Evolutionary conservation across 2,888 invertebrate genomes (phyloP).

Genomic region (Lacanobia oleracea): DNA sequence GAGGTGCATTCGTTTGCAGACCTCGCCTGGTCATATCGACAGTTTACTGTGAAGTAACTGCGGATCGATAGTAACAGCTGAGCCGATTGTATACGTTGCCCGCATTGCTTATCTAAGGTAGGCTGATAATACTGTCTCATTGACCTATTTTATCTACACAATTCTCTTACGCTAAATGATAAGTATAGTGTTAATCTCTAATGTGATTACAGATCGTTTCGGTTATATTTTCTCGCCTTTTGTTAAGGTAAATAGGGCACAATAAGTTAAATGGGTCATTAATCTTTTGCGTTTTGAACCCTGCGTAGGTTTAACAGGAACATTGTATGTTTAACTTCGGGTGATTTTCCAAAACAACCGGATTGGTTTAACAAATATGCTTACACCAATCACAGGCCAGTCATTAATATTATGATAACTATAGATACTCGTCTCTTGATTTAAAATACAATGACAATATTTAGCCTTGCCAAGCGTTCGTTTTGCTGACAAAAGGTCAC

Average conservation of each 20-base stretch:
- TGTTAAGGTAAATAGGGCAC: slow-evolving; percentile 24
- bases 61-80: slow-evolving; percentile 87
- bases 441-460: slow-evolving; percentile 50
- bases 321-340: background rate
- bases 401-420: slow-evolving; percentile 32
- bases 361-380: slow-evolving; percentile 6
- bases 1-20: slow-evolving; percentile 77
- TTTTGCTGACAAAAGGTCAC: slow-evolving; percentile 55
- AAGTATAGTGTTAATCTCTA: slow-evolving; percentile 16
- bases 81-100: slow-evolving; percentile 77
- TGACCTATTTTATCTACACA: slow-evolving; percentile 70
- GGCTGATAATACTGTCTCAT: slow-evolving; percentile 68
- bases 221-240: slow-evolving; percentile 6
- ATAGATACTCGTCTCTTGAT: slow-evolving; percentile 18
- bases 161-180: slow-evolving; percentile 40
- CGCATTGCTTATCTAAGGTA: slow-evolving; percentile 81
- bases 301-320: slow-evolving; percentile 2
- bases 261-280: slow-evolving; percentile 50
- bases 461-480: slow-evolving; percentile 54
- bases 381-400: slow-evolving; percentile 8
- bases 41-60: slow-evolving; percentile 70
- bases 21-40: slow-evolving; percentile 61
- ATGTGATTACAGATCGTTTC: background rate
- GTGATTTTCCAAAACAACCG: slow-evolving; percentile 12
- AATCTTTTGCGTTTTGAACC: slow-evolving; percentile 6